Base-by-base conservation (phyloP, 2,797 vertebrate species). In the Coilia nasus region DNA sequence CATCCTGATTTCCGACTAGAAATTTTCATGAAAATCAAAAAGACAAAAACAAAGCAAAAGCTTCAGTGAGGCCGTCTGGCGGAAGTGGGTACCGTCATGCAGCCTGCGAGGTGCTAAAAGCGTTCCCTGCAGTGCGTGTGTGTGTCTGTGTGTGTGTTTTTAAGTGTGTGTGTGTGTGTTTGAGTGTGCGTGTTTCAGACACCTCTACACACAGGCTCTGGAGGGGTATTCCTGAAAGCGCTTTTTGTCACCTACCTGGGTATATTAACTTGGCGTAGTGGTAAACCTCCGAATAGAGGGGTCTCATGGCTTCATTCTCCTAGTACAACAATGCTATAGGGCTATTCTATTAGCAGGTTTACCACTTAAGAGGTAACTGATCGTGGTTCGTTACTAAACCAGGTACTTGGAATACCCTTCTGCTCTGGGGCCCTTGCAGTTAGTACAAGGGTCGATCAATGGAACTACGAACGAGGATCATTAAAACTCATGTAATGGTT, bases 321-420 rank as follows among this genome's bases (percentile, higher is more conserved):
- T 54, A 54, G 50, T 54, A 54, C 3, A 54, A 10, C 50, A 54
- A 54, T 54, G 50, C 50, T 54, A 54, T 54, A 54, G 50, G 50
- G 50, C 50, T 54, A 54, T 81, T 87, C 85, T 85, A 64, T 86
- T 46, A 75, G 17, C 82, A 83, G 21, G 31, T 19, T 54, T 75
- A 35, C 41, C 60, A 23, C 15, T 9, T 41, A 41, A 41, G 35
- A 41, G 71, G 62, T 54, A 83, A 80, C 56, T 64, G 23, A 85
- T 82, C n/a, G 50, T 9, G 7, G 50, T 14, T 54, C 3, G 50
- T 54, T 54, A 9, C 50, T 9, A 54, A 54, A 54, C 50, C 50
- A 54, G 50, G 50, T 54, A 14, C 1, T 54, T 54, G 50, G 50
- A 54, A 54, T 54, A 54, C 50, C 50, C 50, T 3, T 54, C 46